Evolutionary conservation across 2,797 vertebrate species (phyloP), one percentile per base, ranked within the genome.

Genomic region (Dryobates pubescens): DNA sequence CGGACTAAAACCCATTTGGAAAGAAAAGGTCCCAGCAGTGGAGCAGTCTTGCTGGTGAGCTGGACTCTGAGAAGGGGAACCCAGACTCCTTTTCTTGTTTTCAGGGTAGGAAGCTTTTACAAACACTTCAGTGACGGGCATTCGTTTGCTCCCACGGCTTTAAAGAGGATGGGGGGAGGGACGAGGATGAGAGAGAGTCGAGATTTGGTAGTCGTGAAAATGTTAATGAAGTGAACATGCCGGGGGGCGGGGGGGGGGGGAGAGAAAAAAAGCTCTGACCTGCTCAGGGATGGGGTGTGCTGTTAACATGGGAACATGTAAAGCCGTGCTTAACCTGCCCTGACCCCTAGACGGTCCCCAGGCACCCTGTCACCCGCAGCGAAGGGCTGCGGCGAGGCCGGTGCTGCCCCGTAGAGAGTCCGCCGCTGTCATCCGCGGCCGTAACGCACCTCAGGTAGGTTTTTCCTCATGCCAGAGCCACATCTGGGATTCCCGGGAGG

Each of bases 401-500:
- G 22, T 57, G 16, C 75, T 19, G 2, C 56, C 57, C 27, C 23
- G 41, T 45, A 51, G 38, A 57, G 38, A 22, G 80, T 45, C 72
- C n/a, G 47, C 47, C 57, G 71, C 91, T 82, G 88, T 83, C 85
- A 93, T 86, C 79, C 59, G 73, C 57, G 30, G 78, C 75, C 61
- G 17, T 72, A 84, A 79, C 34, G 69, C 89, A 63, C 63, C 75
- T 86, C 78, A 51, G 63, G 79, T 83, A 93, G 96, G 92, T 94
- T 93, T 79, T 93, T 79, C 93, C 79, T 94, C 91, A 94, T n/a
- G 77, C 86, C 79, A 68, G n/a, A 76, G 95, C 93, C 97, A 91
- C 97, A 96, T 91, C 97, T 96, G 97, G 92, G 95, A 82, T 90
- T 79, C 49, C 90, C 47, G 34, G 75, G 34, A 54, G 38, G 3